These are phyloP conservation scores for Stigmatopora argus DNA, from an alignment of 2,113 vertebrate genomes.

Conservation along the genomic window DNA sequence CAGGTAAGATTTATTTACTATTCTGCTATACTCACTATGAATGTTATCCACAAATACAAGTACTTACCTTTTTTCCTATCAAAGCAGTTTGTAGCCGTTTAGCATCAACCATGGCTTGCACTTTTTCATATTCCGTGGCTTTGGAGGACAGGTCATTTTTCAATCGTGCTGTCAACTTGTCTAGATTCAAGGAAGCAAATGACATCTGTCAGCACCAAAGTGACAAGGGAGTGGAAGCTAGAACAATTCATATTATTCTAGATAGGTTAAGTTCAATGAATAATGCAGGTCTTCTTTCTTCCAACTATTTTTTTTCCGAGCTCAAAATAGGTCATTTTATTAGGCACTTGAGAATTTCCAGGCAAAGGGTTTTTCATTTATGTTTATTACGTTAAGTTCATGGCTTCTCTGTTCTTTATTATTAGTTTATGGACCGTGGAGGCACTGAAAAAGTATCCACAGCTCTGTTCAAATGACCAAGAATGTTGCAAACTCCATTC, in stretches of 20 bases:
- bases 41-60: not conserved
- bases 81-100: constrained; percentile 72
- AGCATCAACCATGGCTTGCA: constrained; percentile 72
- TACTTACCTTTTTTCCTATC: constrained; percentile 78
- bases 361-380: too few relatives aligned
- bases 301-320: not conserved
- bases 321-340: not conserved
- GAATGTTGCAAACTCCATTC: too few relatives aligned
- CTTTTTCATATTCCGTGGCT: constrained; percentile 75
- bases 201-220: constrained; percentile 12
- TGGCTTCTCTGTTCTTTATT: too few relatives aligned
- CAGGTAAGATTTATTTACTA: not conserved
- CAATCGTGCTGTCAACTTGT: constrained; percentile 58
- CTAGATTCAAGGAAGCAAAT: constrained; percentile 65
- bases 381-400: too few relatives aligned
- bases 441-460: too few relatives aligned
- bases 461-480: too few relatives aligned
- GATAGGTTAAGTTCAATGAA: too few relatives aligned
- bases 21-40: not conserved
- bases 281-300: too few relatives aligned
- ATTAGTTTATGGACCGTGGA: too few relatives aligned
- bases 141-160: constrained; percentile 76
- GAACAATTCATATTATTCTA: not conserved
- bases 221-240: not conserved
- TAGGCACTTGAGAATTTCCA: not conserved